phyloP scores from a whole-genome alignment of 2,797 vertebrate genomes.

The Geotrypetes seraphini region DNA sequence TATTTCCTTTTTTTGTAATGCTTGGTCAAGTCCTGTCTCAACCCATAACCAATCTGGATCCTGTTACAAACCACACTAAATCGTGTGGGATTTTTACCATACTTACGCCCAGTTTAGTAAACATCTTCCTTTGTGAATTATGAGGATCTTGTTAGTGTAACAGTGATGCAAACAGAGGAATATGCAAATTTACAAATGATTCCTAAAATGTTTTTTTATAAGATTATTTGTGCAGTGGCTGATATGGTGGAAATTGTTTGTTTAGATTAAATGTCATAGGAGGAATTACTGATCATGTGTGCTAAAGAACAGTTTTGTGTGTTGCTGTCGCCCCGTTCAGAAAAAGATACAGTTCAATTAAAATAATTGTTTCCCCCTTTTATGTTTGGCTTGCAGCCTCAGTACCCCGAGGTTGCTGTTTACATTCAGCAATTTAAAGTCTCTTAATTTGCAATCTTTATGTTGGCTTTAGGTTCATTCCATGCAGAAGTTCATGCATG shows the following conservation, averaged over 20 bases:
- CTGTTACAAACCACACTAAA: too few species aligned
- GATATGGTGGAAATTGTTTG: conserved; percentile 4
- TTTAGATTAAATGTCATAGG: conserved; percentile 14
- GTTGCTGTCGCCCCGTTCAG: conserved; percentile 12
- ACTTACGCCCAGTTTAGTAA: too few species aligned
- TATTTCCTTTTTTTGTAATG: too few species aligned
- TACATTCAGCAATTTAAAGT: conserved; percentile 17
- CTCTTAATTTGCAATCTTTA: not conserved
- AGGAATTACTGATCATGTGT: conserved; percentile 18
- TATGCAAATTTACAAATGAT: conserved; percentile 50
- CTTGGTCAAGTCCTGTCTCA: too few species aligned
- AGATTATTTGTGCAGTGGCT: conserved; percentile 30
- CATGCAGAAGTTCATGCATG: not conserved
- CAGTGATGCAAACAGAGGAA: conserved; percentile 23
- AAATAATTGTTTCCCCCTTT: not conserved
- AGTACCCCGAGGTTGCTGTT: conserved; percentile 4
- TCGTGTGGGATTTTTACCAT: too few species aligned
- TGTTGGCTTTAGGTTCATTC: conserved; percentile 16
- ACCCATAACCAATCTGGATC: too few species aligned
- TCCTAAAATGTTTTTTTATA: conserved; percentile 28
- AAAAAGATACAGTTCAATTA: conserved; percentile 9
- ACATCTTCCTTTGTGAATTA: too few species aligned
- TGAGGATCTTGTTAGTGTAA: conserved; percentile 42
- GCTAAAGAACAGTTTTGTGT: conserved; percentile 16
- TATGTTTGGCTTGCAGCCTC: not conserved